Percentiles rank a stretch among this genome's conserved stretches.
phyloP scores from a whole-genome alignment of 2,113 vertebrate genomes.

The Anolis carolinensis region DNA sequence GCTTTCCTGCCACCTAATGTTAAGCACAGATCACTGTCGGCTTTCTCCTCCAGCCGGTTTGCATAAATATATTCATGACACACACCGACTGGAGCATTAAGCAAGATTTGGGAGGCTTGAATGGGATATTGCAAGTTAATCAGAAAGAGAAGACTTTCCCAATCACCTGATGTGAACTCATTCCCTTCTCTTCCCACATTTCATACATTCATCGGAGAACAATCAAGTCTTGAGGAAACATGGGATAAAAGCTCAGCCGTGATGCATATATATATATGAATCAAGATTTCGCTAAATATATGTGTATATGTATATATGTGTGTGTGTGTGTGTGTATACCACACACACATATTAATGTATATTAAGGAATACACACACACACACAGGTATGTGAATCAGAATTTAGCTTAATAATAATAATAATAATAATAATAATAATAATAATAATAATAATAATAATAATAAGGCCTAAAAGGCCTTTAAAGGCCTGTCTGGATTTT shows the following conservation, averaged over 20 bases:
- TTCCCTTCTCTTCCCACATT: neutral
- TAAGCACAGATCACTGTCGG: constrained; percentile 65
- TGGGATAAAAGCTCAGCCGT: neutral
- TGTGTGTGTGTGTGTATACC: no score
- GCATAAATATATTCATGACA: neutral
- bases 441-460: no score
- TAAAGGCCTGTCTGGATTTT: no score
- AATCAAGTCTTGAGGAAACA: neutral
- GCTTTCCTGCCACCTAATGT: constrained; percentile 76
- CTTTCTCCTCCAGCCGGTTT: constrained; percentile 28
- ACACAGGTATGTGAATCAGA: no score
- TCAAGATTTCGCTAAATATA: neutral
- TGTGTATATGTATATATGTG: no score
- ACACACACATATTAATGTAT: no score
- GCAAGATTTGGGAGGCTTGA: neutral
- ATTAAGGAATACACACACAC: no score
- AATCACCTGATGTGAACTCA: neutral
- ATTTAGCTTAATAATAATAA: no score
- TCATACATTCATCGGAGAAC: neutral
- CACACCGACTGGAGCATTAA: neutral
- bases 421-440: no score
- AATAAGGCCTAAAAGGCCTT: no score
- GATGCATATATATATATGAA: neutral
- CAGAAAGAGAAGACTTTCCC: neutral
- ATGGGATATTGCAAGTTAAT: neutral